A percentile compares a stretch with the other conserved stretches of the same genome.
Evolutionary conservation across 2,888 invertebrate genomes (phyloP).

Genomic region (Cantharis nigra): DNA sequence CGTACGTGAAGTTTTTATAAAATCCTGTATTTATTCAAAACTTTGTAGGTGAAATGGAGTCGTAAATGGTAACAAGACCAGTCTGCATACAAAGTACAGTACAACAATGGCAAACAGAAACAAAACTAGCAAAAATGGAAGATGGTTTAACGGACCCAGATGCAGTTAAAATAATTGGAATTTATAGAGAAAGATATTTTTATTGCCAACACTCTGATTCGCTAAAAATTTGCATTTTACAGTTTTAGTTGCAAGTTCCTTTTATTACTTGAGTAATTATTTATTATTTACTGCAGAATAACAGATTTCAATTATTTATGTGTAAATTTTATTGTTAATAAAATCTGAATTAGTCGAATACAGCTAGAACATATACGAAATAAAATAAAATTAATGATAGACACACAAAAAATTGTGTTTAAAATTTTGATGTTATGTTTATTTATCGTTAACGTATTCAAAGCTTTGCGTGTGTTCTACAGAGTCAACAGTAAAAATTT

Average conservation of each 20-base stretch:
- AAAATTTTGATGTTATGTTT: not conserved
- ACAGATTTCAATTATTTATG: not conserved
- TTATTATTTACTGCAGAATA: not conserved
- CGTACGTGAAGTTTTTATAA: not conserved
- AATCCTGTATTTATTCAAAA: not conserved
- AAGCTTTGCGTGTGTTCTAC: conserved; percentile 11
- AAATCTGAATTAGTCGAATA: not conserved
- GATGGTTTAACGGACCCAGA: not conserved
- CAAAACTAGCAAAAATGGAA: not conserved
- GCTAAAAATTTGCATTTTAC: not conserved
- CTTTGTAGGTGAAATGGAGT: not conserved
- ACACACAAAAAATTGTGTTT: not conserved
- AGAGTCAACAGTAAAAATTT: conserved; percentile 7
- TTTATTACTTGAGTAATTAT: not conserved
- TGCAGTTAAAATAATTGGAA: not conserved
- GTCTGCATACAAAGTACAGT: not conserved
- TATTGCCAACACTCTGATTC: not conserved
- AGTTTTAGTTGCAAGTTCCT: not conserved
- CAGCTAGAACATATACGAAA: not conserved
- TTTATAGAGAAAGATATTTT: not conserved
- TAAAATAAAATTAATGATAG: not conserved
- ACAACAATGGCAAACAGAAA: not conserved
- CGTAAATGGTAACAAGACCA: not conserved
- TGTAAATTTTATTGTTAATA: not conserved
- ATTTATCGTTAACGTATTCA: conserved; percentile 7